A percentile compares a stretch with the other conserved stretches of the same genome.
These are phyloP conservation scores for Heliconius eleuchia DNA, from an alignment of 1,140 invertebrate species.

Conservation along the genomic window DNA sequence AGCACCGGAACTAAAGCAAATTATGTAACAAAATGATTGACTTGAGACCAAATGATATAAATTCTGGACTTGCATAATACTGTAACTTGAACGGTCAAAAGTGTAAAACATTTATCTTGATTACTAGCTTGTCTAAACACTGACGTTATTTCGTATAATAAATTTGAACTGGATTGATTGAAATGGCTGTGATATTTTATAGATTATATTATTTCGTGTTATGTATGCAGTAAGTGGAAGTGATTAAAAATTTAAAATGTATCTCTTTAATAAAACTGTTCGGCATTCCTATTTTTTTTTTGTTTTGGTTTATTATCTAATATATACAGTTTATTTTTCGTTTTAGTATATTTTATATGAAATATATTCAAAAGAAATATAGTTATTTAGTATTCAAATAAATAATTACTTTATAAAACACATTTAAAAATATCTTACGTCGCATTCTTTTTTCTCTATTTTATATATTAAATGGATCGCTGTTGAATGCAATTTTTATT, in stretches of 20 bases:
- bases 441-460: too few relatives aligned
- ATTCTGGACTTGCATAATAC: conserved; percentile 15
- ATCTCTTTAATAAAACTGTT: not conserved
- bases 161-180: not conserved
- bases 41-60: conserved; percentile 20
- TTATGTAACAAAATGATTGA: conserved; percentile 27
- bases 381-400: too few relatives aligned
- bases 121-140: conserved; percentile 10
- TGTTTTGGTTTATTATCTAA: too few relatives aligned
- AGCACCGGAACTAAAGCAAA: conserved; percentile 25
- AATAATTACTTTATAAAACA: too few relatives aligned
- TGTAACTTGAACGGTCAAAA: conserved; percentile 14
- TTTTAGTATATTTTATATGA: too few relatives aligned
- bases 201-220: not conserved
- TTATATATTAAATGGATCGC: too few relatives aligned
- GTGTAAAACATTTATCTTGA: conserved; percentile 18
- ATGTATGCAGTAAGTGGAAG: too few relatives aligned
- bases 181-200: not conserved
- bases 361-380: too few relatives aligned
- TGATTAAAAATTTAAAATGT: not conserved
- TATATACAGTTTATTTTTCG: too few relatives aligned
- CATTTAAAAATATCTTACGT: too few relatives aligned
- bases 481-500: too few relatives aligned
- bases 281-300: too few relatives aligned
- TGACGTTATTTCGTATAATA: not conserved